These are phyloP conservation scores for Agrotis segetum DNA, from an alignment of 2,888 invertebrate species.

Conservation along the genomic window DNA sequence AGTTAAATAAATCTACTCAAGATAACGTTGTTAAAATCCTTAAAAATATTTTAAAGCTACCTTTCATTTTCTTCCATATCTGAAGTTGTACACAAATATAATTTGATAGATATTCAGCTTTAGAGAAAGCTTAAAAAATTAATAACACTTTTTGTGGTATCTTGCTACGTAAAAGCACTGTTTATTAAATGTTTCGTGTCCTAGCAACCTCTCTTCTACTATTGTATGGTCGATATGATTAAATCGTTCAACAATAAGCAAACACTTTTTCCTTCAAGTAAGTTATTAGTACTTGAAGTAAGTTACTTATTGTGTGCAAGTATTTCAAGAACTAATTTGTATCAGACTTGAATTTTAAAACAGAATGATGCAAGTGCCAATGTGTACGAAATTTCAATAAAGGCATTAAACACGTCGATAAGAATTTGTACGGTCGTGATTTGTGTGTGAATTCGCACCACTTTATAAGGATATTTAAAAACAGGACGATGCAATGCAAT, in stretches of 20 bases:
- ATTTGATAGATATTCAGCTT: neutral
- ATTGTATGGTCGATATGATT: constrained; percentile 56
- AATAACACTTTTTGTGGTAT: constrained; percentile 10
- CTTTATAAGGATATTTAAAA: constrained; percentile 45
- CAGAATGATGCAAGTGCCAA: constrained; percentile 35
- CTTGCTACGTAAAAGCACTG: constrained; percentile 15
- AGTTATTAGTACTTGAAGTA: neutral
- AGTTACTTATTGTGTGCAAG: constrained; percentile 1
- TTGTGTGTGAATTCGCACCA: constrained; percentile 35
- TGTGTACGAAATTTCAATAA: constrained; percentile 34
- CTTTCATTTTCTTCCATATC: constrained; percentile 56
- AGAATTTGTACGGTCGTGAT: constrained; percentile 48
- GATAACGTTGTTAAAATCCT: constrained; percentile 10
- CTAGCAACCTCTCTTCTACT: constrained; percentile 54
- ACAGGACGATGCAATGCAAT: constrained; percentile 43
- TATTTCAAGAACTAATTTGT: constrained; percentile 33
- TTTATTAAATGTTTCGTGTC: constrained; percentile 35
- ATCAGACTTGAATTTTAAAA: constrained; percentile 35
- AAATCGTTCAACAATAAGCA: constrained; percentile 7
- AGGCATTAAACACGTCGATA: constrained; percentile 13
- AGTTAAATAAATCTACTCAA: neutral
- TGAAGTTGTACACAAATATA: neutral
- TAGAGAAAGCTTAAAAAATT: neutral
- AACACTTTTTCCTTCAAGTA: constrained; percentile 2
- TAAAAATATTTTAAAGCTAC: constrained; percentile 24